A percentile compares a stretch with the other conserved stretches of the same genome.
phyloP scores from a whole-genome alignment of 2,113 vertebrate species.

The Eptesicus fuscus region DNA sequence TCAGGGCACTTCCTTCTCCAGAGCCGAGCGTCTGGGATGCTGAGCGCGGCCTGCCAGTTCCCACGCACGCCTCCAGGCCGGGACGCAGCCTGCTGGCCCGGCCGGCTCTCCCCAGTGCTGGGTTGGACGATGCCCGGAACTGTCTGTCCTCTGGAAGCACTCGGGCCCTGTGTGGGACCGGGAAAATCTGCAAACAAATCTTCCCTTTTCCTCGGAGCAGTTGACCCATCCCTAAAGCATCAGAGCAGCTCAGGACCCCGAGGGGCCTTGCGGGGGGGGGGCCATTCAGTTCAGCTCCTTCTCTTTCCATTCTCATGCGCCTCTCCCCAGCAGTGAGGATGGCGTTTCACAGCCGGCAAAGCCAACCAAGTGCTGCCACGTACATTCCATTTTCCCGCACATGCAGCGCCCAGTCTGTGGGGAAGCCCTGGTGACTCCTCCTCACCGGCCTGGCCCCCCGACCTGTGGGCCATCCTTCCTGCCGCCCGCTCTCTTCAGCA shows the following conservation, averaged over 20 bases:
- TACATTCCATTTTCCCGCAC: neutral
- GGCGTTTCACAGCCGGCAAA: neutral
- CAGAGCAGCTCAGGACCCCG: neutral
- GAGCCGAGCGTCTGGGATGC: constrained; percentile 19
- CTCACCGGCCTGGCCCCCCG: rapidly evolving
- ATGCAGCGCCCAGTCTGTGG: neutral
- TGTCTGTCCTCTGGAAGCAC: neutral
- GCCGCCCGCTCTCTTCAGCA: neutral
- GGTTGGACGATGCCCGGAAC: neutral
- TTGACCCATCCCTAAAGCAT: neutral
- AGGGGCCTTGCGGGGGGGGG: neutral
- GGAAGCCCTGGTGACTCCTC: neutral
- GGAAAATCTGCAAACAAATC: neutral
- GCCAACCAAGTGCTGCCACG: neutral
- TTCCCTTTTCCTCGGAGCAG: neutral
- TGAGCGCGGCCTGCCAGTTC: constrained; percentile 37
- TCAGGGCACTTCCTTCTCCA: constrained; percentile 30
- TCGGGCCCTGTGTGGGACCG: neutral
- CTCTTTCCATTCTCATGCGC: neutral
- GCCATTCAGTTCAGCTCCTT: neutral
- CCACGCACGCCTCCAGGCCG: constrained; percentile 17
- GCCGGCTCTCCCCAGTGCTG: neutral
- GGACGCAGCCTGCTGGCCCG: neutral
- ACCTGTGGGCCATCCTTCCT: neutral
- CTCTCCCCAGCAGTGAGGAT: too few relatives aligned